Percentiles rank a stretch among this genome's conserved stretches.
Evolutionary conservation across 23 tunicate species (phyloP).

Genomic region (Styela clava): DNA sequence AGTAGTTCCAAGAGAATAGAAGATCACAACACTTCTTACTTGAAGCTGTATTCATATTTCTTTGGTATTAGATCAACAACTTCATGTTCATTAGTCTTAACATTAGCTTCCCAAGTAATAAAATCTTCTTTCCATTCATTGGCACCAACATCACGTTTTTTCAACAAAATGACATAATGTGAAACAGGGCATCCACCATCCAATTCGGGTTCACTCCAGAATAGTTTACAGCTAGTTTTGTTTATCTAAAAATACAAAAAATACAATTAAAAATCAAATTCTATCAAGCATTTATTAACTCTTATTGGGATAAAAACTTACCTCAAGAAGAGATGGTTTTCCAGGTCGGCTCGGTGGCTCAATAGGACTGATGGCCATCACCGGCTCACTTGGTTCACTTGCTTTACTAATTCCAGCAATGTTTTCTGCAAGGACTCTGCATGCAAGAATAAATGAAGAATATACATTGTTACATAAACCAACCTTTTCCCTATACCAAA

Average conservation of each 20-base stretch:
- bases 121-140: conserved; percentile 27
- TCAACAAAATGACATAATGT: conserved; percentile 7
- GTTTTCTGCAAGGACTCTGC: conserved; percentile 46
- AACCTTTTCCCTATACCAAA: too few species aligned
- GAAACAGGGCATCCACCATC: conserved; percentile 15
- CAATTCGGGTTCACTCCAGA: conserved; percentile 20
- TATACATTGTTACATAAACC: not conserved
- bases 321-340: conserved; percentile 32
- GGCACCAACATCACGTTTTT: conserved; percentile 11
- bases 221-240: conserved; percentile 12
- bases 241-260: not conserved
- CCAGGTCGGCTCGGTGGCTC: conserved; percentile 44
- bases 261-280: not conserved
- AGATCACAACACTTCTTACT: too few species aligned
- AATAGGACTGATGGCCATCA: conserved; percentile 20
- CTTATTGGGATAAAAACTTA: not conserved
- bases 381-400: conserved; percentile 40
- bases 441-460: conserved; percentile 2
- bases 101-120: conserved; percentile 28
- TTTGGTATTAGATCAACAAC: conserved; percentile 41
- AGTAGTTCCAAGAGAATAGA: too few species aligned
- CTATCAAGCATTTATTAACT: too few species aligned
- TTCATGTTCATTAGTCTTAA: conserved; percentile 27
- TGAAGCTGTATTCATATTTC: conserved; percentile 37
- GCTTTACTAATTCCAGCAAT: conserved; percentile 34